Percentiles rank a stretch among this genome's conserved stretches.
Conservation (phyloP, 37 sponge, comb jelly and placozoan species). For the Theonella swinhoei region DNA sequence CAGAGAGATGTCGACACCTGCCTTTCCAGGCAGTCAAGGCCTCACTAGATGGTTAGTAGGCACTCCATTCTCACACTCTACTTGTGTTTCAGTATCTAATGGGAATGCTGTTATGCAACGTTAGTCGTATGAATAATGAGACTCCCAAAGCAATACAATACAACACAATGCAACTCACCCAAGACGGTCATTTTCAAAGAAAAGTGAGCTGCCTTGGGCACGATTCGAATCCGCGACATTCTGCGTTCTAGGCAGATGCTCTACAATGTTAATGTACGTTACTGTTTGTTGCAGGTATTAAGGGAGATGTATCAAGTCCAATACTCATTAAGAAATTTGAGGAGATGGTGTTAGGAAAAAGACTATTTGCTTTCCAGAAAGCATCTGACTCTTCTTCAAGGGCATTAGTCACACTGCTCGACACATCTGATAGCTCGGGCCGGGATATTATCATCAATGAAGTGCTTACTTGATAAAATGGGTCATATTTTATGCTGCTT, state of each 20-base stretch:
- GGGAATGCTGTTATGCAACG: too few species aligned
- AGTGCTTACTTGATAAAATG: not conserved
- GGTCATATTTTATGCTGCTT: not conserved
- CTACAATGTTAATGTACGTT: too few species aligned
- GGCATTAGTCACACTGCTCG: slow-evolving; percentile 6
- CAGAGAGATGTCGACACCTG: slow-evolving; percentile 11
- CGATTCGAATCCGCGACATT: too few species aligned
- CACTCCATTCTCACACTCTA: not conserved
- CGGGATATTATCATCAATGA: not conserved
- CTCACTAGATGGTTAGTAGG: slow-evolving; percentile 11
- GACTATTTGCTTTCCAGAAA: not conserved
- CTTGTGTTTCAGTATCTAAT: not conserved
- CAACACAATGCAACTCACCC: too few species aligned
- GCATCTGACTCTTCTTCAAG: not conserved
- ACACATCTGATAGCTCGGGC: slow-evolving; percentile 9
- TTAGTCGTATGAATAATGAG: too few species aligned
- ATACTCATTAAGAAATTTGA: not conserved
- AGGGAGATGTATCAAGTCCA: not conserved
- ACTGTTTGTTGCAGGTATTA: not conserved
- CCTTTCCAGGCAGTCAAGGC: slow-evolving; percentile 53
- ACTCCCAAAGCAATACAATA: not conserved
- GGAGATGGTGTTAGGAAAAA: not conserved
- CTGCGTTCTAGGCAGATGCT: too few species aligned
- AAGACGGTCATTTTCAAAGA: too few species aligned
- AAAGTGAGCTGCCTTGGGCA: too few species aligned